phyloP scores from a whole-genome alignment of 1,140 invertebrate species.

The Drosophila funebris region DNA sequence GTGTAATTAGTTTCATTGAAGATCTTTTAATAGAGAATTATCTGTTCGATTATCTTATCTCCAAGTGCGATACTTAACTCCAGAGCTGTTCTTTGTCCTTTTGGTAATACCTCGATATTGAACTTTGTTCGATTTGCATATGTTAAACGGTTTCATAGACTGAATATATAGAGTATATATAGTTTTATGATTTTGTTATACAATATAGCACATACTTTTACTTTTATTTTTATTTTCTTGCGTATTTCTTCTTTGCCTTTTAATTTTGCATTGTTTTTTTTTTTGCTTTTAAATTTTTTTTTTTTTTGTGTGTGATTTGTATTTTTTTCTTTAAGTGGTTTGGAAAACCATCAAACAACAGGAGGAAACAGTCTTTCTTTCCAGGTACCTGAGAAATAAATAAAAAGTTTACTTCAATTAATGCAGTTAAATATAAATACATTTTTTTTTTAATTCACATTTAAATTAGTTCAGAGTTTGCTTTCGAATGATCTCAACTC shows the following conservation, averaged over 20 bases:
- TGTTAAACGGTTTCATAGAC: slow-evolving; percentile 57
- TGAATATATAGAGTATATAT: no score
- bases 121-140: slow-evolving; percentile 74
- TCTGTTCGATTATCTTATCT: slow-evolving; percentile 12
- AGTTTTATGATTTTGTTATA: slow-evolving; percentile 40
- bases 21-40: slow-evolving; percentile 17
- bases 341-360: slow-evolving; percentile 84
- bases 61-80: slow-evolving; percentile 17
- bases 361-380: slow-evolving; percentile 84
- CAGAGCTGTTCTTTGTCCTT: slow-evolving; percentile 30
- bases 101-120: slow-evolving; percentile 34
- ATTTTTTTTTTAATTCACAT: not conserved
- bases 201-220: slow-evolving; percentile 32
- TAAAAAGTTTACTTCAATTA: not conserved
- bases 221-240: slow-evolving; percentile 5
- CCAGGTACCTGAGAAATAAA: slow-evolving; percentile 76
- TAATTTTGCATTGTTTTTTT: slow-evolving; percentile 20
- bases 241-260: slow-evolving; percentile 1
- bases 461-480: not conserved
- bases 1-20: slow-evolving; percentile 9
- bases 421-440: not conserved
- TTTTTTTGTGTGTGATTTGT: slow-evolving; percentile 41
- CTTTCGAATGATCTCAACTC: no score
- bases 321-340: slow-evolving; percentile 72
- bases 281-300: slow-evolving; percentile 26